Percentiles rank a stretch among this genome's conserved stretches.
phyloP scores from a whole-genome alignment of 2,888 invertebrate species.

The Caenorhabditis japonica region DNA sequence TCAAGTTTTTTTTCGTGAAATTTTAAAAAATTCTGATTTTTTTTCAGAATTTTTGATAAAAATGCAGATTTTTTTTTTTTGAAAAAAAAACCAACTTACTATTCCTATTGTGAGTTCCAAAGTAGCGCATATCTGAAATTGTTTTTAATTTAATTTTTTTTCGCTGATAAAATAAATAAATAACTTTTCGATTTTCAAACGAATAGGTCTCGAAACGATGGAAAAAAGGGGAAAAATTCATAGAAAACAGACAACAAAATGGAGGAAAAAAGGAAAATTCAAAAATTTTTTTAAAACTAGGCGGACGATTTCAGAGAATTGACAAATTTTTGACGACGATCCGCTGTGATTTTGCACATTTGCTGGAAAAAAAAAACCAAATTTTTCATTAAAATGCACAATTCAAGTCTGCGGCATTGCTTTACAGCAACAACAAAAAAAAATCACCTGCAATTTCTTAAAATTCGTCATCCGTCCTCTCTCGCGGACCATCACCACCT shows the following conservation, averaged over 20 bases:
- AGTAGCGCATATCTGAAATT: slow-evolving; percentile 17
- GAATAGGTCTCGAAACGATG: neutral
- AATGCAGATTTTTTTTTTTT: too few species aligned
- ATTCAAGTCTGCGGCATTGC: too few species aligned
- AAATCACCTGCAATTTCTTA: slow-evolving; percentile 23
- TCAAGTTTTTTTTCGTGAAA: too few species aligned
- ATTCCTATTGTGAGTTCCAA: slow-evolving; percentile 29
- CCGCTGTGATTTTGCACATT: slow-evolving; percentile 34
- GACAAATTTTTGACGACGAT: slow-evolving; percentile 22
- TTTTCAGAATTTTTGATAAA: too few species aligned
- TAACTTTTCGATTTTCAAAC: too few species aligned
- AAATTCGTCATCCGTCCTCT: slow-evolving; percentile 16
- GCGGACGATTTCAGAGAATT: slow-evolving; percentile 5
- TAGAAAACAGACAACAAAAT: neutral
- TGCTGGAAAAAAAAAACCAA: slow-evolving; percentile 16
- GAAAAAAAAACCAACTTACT: slow-evolving; percentile 11
- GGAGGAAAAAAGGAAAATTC: neutral
- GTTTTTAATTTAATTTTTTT: neutral
- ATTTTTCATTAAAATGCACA: neutral
- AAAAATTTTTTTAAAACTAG: neutral
- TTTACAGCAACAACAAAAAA: neutral
- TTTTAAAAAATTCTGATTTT: too few species aligned
- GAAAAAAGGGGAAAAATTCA: neutral
- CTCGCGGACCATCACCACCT: slow-evolving; percentile 23
- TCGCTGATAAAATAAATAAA: too few species aligned